Conservation (phyloP, 2,888 invertebrate species). For the Nomada flava region DNA sequence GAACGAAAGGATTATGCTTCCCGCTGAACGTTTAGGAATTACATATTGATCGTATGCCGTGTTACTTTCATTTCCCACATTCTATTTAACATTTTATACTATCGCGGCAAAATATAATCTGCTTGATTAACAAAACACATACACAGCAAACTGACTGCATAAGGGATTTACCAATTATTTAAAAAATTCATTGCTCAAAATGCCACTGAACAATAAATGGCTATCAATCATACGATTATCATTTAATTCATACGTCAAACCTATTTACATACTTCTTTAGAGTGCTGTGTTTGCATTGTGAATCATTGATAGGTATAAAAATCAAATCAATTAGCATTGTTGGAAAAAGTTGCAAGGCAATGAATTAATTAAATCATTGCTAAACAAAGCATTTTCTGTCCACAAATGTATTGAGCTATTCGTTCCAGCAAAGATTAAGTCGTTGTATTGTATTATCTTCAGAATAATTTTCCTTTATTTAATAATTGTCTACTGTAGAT, state of each 20-base stretch:
- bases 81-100: neutral
- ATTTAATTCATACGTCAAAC: too few species aligned
- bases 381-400: too few species aligned
- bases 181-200: neutral
- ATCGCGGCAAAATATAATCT: neutral
- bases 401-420: neutral
- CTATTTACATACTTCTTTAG: too few species aligned
- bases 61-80: constrained; percentile 23
- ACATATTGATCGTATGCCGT: constrained; percentile 38
- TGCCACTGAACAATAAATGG: neutral
- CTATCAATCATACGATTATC: too few species aligned
- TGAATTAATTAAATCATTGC: too few species aligned
- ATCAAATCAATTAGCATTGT: too few species aligned
- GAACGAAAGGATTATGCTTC: constrained; percentile 12
- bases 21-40: constrained; percentile 8
- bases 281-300: too few species aligned
- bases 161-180: neutral
- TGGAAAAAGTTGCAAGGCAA: too few species aligned
- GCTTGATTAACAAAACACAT: neutral
- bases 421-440: neutral
- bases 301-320: too few species aligned
- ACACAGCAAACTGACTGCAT: neutral
- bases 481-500: too few species aligned
- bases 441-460: too few species aligned
- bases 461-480: too few species aligned